phyloP scores from a whole-genome alignment of 2,797 vertebrate species.

The Hydrolagus colliei region DNA sequence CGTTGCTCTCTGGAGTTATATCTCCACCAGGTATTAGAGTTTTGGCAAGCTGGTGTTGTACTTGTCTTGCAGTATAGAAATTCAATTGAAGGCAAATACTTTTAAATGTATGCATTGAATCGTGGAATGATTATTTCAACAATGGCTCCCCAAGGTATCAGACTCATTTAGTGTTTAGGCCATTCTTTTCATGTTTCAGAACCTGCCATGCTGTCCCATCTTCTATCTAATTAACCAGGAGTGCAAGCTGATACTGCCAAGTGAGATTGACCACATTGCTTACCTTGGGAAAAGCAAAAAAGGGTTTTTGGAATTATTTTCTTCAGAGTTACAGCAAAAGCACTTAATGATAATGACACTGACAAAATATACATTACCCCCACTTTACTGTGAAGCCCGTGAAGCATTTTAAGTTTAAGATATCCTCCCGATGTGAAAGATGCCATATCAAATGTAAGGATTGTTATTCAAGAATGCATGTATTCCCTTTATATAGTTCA shows the following conservation, averaged over 20 bases:
- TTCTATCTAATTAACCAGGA: neutral
- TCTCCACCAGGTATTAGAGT: neutral
- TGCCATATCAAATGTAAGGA: too few relatives aligned
- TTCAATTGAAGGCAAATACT: neutral
- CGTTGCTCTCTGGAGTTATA: neutral
- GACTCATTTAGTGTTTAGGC: neutral
- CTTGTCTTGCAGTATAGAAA: neutral
- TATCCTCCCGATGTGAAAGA: too few relatives aligned
- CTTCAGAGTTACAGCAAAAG: neutral
- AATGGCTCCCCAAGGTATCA: neutral
- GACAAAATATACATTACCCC: too few relatives aligned
- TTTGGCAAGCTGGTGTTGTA: neutral
- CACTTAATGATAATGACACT: neutral
- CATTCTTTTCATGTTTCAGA: neutral
- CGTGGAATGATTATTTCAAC: neutral
- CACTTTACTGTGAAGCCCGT: too few relatives aligned
- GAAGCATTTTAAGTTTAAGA: too few relatives aligned
- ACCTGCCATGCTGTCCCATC: neutral
- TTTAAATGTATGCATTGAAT: neutral
- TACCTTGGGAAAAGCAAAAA: neutral
- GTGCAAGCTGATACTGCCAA: neutral
- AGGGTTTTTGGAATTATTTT: neutral
- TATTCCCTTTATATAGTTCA: too few relatives aligned
- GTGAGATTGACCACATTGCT: slow-evolving; percentile 3
- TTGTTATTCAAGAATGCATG: too few relatives aligned